These are phyloP conservation scores for Drosophila nasuta DNA, from an alignment of 1,140 invertebrate genomes.

Conservation along the genomic window DNA sequence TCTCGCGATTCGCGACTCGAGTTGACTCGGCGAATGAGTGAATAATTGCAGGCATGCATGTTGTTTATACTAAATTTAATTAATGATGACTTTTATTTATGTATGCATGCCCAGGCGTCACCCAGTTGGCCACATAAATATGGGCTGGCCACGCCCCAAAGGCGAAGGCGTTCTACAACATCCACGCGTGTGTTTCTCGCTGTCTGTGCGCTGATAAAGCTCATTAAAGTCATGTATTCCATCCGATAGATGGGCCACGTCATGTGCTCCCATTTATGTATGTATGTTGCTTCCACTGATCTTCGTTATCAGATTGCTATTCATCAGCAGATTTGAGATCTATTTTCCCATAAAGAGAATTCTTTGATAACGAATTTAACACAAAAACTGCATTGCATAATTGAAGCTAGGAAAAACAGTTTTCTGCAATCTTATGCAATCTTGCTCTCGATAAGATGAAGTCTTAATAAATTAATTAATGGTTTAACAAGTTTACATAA, in stretches of 20 bases:
- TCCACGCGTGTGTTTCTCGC: neutral
- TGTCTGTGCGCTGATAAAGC: neutral
- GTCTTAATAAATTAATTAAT: too few species aligned
- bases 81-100: slow-evolving; percentile 84
- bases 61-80: slow-evolving; percentile 81
- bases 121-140: slow-evolving; percentile 67
- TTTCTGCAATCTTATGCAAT: too few species aligned
- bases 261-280: neutral
- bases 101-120: slow-evolving; percentile 68
- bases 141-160: slow-evolving; percentile 56
- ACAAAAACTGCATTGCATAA: neutral
- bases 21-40: slow-evolving; percentile 59
- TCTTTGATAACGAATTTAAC: neutral
- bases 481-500: too few species aligned
- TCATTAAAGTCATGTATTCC: slow-evolving; percentile 5
- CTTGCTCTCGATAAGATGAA: too few species aligned
- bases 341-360: slow-evolving; percentile 2
- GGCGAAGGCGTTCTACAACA: slow-evolving; percentile 5
- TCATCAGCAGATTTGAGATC: neutral
- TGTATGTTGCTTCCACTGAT: neutral
- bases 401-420: too few species aligned
- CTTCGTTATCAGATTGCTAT: neutral
- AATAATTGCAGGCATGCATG: slow-evolving; percentile 80
- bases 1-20: slow-evolving; percentile 14
- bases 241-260: neutral